Evolutionary conservation across 2,888 invertebrate genomes (phyloP), one percentile per base, ranked within the genome.

Genomic region (Lepidonotus clava): DNA sequence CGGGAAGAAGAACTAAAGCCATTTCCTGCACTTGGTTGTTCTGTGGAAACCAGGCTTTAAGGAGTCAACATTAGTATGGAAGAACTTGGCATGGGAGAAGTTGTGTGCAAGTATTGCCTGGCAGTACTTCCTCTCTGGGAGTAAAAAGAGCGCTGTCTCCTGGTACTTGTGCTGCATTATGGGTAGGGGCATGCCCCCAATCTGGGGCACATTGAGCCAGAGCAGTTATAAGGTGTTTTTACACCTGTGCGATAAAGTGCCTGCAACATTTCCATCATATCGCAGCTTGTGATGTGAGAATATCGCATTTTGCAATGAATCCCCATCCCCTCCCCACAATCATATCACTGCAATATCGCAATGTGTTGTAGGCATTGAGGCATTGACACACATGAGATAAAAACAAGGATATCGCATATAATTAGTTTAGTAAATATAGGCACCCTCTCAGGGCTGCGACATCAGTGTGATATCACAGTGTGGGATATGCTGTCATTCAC

Each of bases 141-240:
- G 86, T 28, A 86, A 86, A 51, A 86, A 86, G 8, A 86, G 67
- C 34, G 83, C 66, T 6, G 86, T 86, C 51, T 86, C 86, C 1
- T 71, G 56, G 36, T 86, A 86, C 71, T 86, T 86, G 71, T 86
- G 86, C 51, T 86, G 86, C 86, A 86, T 71, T 2, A 83, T 84
- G 6, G 83, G 76, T n/a, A 85, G 40, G 21, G 24, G 32, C 34
- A 46, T n/a, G 1, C 86, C 86, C 8, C 61, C 36, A 18, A 83
- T 61, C 24, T 46, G 76, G 21, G 86, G 86, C n/a, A 86, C 86
- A 32, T 86, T 86, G n/a, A 86, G 38, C 56, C 53, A 21, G 1
- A 40, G 38, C 0, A 46, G 6, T 46, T 11, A 6, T 11, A 4
- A 28, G 28, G 61, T n/a, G n/a, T n/a, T n/a, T n/a, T n/a, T n/a